Percentiles rank a stretch among this genome's conserved stretches.
phyloP scores from a whole-genome alignment of 2,113 vertebrate genomes.

The Octodon degus region DNA sequence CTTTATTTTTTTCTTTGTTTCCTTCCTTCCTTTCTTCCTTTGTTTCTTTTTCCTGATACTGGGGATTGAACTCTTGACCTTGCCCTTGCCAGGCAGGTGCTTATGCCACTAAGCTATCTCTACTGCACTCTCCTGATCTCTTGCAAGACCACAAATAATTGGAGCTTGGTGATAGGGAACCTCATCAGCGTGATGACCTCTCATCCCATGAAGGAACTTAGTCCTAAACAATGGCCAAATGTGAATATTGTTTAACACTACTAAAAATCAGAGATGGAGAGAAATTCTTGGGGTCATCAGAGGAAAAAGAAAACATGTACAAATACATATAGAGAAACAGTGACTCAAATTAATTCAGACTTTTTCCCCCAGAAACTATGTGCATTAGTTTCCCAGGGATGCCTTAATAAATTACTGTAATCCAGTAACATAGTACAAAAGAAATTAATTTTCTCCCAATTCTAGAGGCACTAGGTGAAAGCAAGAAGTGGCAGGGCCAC shows the following conservation, averaged over 20 bases:
- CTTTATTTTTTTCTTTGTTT: too few relatives aligned
- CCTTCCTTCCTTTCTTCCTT: too few relatives aligned
- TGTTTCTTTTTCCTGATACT: too few relatives aligned
- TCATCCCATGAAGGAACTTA: background rate
- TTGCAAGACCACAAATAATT: background rate
- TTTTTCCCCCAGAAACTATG: background rate
- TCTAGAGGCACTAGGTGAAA: background rate
- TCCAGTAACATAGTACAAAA: background rate
- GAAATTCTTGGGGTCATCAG: background rate
- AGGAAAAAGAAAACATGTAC: background rate
- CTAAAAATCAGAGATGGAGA: background rate
- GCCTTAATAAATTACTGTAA: background rate
- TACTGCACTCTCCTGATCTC: too few relatives aligned
- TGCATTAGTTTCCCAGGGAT: background rate
- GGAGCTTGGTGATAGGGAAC: background rate
- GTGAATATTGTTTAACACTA: background rate
- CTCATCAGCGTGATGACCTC: background rate
- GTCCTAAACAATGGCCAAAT: background rate
- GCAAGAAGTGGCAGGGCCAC: background rate
- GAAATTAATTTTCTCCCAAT: background rate
- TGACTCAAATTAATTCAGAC: background rate
- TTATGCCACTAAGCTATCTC: too few relatives aligned
- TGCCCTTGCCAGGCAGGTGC: too few relatives aligned
- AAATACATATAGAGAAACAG: background rate
- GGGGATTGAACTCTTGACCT: too few relatives aligned